phyloP scores from a whole-genome alignment of 2,113 vertebrate genomes.

The Etheostoma cragini region DNA sequence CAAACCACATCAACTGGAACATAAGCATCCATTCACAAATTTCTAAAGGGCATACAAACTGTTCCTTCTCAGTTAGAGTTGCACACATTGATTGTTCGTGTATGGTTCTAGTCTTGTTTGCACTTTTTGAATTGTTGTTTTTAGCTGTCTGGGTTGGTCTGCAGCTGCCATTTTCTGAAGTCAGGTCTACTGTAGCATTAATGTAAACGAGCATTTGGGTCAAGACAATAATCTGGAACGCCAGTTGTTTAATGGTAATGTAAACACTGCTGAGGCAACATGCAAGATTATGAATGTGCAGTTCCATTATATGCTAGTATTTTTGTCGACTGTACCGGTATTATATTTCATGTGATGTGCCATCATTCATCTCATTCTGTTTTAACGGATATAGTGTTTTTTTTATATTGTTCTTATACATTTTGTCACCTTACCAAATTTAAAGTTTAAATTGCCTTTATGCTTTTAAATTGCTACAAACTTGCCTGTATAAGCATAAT shows the following conservation, averaged over 20 bases:
- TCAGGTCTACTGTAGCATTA: conserved; percentile 15
- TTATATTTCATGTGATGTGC: not conserved
- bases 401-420: not conserved
- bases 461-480: not conserved
- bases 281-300: not conserved
- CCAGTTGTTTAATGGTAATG: conserved; percentile 18
- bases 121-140: no score
- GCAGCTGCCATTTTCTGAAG: conserved; percentile 21
- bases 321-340: not conserved
- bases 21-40: not conserved
- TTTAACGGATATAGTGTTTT: not conserved
- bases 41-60: no score
- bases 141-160: not conserved
- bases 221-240: conserved; percentile 4
- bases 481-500: not conserved
- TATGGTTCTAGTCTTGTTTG: no score
- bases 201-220: conserved; percentile 40
- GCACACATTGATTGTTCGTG: no score
- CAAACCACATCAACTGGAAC: conserved; percentile 1
- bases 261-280: not conserved
- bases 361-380: not conserved
- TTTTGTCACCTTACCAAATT: not conserved
- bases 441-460: not conserved
- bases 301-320: not conserved
- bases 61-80: no score